Evolutionary conservation across 2,888 invertebrate genomes (phyloP), one percentile per base, ranked within the genome.

Genomic region (Keiferia lycopersicella): DNA sequence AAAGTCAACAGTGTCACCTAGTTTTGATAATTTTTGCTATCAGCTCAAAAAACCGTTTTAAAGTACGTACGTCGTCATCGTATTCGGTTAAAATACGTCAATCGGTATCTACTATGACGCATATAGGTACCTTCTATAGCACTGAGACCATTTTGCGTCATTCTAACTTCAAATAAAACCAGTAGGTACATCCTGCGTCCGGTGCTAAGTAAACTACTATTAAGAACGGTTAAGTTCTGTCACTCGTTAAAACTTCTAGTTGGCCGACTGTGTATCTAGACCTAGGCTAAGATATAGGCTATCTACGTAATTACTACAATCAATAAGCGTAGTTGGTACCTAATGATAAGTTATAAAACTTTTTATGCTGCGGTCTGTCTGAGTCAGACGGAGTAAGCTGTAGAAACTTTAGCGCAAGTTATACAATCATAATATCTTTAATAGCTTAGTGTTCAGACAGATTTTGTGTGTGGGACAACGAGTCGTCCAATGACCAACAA

Each of bases 281-380:
- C 34, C 34, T 34, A 34, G 34, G 10, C 34, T 7, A 8, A 45
- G 45, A 45, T 45, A 7, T 45, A 45, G n/a, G 81, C 76, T 80
- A 85, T 84, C 87, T 85, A 83, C 87, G 87, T 89, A 88, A 89
- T 88, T 84, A 84, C 83, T 79, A 79, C 83, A 80, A 81, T 85
- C 84, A 86, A 82, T 85, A 80, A 45, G 16, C 45, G 45, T 11
- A 16, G 6, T 45, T 16, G n/a, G 45, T 45, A 45, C 80, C 76
- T 71, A 79, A 75, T 81, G 82, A 83, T 83, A 82, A 81, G 70
- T 69, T 68, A 71, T 73, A 74, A 75, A 76, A 75, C 70, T 65
- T 69, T 67, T 53, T 65, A 56, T 53, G 60, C 22, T 61, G 22
- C 45, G 20, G 60, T 45, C n/a, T 45, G 60, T 45, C n/a, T 45